Evolutionary conservation across 53 echinoderm and acorn worm species (phyloP).

Genomic region (Astropecten irregularis): DNA sequence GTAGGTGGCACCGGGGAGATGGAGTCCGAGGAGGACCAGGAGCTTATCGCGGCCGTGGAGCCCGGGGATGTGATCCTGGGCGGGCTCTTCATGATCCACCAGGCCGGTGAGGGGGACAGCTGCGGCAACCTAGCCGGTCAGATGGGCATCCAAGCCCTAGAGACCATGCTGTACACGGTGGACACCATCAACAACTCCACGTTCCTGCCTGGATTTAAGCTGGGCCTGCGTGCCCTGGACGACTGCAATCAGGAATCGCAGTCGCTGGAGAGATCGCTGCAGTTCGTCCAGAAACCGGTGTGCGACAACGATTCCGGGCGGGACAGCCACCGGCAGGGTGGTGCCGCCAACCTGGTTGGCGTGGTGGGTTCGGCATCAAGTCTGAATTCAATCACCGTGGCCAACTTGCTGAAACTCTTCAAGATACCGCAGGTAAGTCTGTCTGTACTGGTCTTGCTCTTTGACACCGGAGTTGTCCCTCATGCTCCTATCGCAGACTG

Average conservation of each 20-base stretch:
- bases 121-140: constrained; percentile 76
- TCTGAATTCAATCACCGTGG: constrained; percentile 81
- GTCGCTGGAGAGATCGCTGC: constrained; percentile 79
- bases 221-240: constrained; percentile 86
- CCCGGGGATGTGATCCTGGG: constrained; percentile 74
- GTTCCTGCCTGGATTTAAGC: constrained; percentile 75
- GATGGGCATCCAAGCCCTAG: constrained; percentile 85
- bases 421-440: constrained; percentile 91
- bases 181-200: constrained; percentile 77
- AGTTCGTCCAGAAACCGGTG: constrained; percentile 63
- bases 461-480: no score
- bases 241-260: constrained; percentile 86
- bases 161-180: constrained; percentile 81
- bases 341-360: constrained; percentile 53
- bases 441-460: background rate
- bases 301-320: constrained; percentile 24
- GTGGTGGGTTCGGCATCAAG: constrained; percentile 88
- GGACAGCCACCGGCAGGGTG: background rate
- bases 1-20: background rate
- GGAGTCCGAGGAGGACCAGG: constrained; percentile 34
- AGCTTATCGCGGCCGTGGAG: constrained; percentile 15
- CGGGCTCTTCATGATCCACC: constrained; percentile 80
- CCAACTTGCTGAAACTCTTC: constrained; percentile 92
- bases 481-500: no score
- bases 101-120: constrained; percentile 56